These are phyloP conservation scores for Aplidium turbinatum DNA, from an alignment of 23 tunicate genomes.

Conservation along the genomic window DNA sequence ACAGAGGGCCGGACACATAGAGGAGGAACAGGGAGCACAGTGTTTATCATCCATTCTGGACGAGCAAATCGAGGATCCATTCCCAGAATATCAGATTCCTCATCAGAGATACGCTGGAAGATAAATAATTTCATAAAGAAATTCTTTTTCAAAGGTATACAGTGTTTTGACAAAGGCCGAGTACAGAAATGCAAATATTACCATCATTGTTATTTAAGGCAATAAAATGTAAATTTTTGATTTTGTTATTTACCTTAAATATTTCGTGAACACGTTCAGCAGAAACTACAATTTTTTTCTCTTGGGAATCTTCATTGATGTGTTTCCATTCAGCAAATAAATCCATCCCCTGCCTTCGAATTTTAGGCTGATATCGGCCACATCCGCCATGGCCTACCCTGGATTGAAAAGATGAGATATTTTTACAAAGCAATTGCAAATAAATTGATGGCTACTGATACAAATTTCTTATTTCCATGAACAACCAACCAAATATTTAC, in stretches of 20 bases:
- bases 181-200: too few relatives aligned
- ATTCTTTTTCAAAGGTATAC: too few relatives aligned
- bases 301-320: conserved; percentile 92
- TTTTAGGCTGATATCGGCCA: conserved; percentile 96
- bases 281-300: conserved; percentile 89
- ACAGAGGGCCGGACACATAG: conserved; percentile 99
- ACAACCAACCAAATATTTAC: too few relatives aligned
- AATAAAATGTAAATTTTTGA: too few relatives aligned
- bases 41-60: conserved; percentile 99
- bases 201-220: too few relatives aligned
- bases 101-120: conserved; percentile 87
- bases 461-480: too few relatives aligned
- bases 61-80: conserved; percentile 97
- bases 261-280: conserved; percentile 97
- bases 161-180: too few relatives aligned
- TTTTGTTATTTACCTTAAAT: conserved; percentile 82
- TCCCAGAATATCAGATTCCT: conserved; percentile 96
- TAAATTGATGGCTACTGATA: too few relatives aligned
- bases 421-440: too few relatives aligned
- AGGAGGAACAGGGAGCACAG: conserved; percentile 96
- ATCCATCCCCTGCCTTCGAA: conserved; percentile 76
- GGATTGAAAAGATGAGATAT: too few relatives aligned
- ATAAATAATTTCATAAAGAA: conserved; percentile 8
- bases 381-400: conserved; percentile 96
- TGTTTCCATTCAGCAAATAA: conserved; percentile 97